phyloP scores from a whole-genome alignment of 2,797 vertebrate species.

The Menidia menidia region DNA sequence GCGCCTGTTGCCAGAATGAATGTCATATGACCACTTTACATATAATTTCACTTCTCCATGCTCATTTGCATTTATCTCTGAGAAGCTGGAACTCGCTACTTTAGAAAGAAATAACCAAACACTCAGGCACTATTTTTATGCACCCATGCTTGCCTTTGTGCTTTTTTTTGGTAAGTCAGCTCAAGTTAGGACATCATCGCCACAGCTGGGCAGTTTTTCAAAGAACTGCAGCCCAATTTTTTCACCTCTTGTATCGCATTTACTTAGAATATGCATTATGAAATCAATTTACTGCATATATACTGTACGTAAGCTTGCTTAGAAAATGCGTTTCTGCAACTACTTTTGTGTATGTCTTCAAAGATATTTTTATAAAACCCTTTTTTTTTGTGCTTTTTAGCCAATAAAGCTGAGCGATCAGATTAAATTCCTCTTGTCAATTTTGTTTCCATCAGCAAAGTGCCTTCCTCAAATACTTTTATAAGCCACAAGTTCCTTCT shows the following conservation, averaged over 20 bases:
- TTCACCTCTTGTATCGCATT: not conserved
- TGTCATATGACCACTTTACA: constrained; percentile 5
- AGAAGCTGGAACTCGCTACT: constrained; percentile 9
- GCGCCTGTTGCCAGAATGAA: not conserved
- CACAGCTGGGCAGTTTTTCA: constrained; percentile 10
- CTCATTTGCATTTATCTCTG: constrained; percentile 16
- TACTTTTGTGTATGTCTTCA: not conserved
- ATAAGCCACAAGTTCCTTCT: constrained; percentile 7
- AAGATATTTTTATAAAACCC: no score
- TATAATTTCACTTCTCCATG: constrained; percentile 37
- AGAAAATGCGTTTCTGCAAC: not conserved
- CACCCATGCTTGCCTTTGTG: not conserved
- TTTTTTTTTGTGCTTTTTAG: constrained; percentile 2
- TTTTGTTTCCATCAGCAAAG: constrained; percentile 23
- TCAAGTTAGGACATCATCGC: constrained; percentile 1
- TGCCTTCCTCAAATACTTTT: constrained; percentile 32
- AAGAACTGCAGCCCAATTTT: not conserved
- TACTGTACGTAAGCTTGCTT: not conserved
- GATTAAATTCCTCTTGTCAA: constrained; percentile 36
- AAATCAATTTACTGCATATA: not conserved
- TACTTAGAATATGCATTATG: not conserved
- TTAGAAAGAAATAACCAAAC: not conserved
- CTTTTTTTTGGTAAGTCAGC: not conserved
- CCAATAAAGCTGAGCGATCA: constrained; percentile 46
- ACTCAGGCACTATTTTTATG: not conserved